These are phyloP conservation scores for Gorsachius goisagi DNA, from an alignment of 2,113 vertebrate species.

Conservation along the genomic window DNA sequence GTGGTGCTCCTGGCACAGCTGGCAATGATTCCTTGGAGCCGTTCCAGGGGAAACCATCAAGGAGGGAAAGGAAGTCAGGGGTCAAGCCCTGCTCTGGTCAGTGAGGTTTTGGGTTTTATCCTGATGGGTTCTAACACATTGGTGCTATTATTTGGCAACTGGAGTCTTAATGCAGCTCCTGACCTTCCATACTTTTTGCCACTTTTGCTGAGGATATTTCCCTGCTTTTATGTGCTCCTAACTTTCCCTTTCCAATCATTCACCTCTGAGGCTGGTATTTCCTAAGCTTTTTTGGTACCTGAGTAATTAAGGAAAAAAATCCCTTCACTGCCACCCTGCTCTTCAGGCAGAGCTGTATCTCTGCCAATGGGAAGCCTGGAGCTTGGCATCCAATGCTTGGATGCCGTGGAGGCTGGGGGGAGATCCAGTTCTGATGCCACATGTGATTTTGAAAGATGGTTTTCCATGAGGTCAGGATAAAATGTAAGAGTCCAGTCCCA, in stretches of 20 bases:
- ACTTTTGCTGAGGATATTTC: background rate
- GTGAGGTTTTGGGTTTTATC: background rate
- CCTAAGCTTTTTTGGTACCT: background rate
- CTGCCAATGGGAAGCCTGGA: background rate
- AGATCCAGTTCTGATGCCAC: background rate
- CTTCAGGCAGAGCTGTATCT: background rate
- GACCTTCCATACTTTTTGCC: background rate
- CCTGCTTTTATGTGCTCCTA: background rate
- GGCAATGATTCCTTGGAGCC: background rate
- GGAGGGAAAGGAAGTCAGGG: background rate
- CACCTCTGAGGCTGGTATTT: background rate
- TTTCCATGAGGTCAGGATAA: background rate
- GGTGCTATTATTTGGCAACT: background rate
- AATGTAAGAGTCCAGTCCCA: no score
- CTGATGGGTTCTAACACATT: background rate
- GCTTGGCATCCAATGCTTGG: background rate
- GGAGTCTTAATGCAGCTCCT: background rate
- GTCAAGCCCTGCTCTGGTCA: background rate
- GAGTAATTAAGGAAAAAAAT: background rate
- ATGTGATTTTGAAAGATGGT: background rate
- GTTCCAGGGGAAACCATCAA: background rate
- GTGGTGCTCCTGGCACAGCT: no score
- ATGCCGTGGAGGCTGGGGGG: background rate
- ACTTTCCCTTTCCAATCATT: background rate
- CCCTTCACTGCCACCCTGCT: background rate